Conservation (phyloP, 2,113 vertebrate species). For the Sciurus niger region DNA sequence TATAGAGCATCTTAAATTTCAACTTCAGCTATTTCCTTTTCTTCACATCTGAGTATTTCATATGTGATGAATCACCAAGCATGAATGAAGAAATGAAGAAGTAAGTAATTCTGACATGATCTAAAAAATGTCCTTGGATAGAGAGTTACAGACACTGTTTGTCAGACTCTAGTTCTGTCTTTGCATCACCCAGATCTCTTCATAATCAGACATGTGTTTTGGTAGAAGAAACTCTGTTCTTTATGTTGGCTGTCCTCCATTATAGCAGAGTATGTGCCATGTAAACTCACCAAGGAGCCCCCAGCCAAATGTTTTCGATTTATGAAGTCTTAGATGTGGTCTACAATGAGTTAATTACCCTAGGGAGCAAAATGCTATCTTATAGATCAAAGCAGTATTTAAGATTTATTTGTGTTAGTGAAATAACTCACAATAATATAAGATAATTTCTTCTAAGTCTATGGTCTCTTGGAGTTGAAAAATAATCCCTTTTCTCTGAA, state of each 20-base stretch:
- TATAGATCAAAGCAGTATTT: conserved; percentile 63
- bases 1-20: not conserved
- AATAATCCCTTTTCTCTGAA: conserved; percentile 44
- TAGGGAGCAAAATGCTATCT: conserved; percentile 50
- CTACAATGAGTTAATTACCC: conserved; percentile 78
- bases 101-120: conserved; percentile 9
- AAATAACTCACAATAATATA: conserved; percentile 73
- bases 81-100: conserved; percentile 12
- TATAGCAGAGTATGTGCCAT: not conserved
- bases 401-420: conserved; percentile 63
- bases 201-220: conserved; percentile 31
- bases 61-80: not conserved
- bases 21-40: conserved; percentile 15
- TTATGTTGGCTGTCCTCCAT: conserved; percentile 26
- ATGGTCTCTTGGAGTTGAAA: conserved; percentile 38
- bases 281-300: conserved; percentile 53
- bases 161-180: not conserved
- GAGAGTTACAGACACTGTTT: not conserved
- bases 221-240: not conserved
- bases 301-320: conserved; percentile 55
- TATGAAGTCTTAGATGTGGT: conserved; percentile 55
- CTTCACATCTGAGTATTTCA: conserved; percentile 23
- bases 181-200: conserved; percentile 10
- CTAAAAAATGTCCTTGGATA: conserved; percentile 35
- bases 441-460: conserved; percentile 69